phyloP scores from a whole-genome alignment of 2,888 invertebrate species.

The Drosophila formosana region DNA sequence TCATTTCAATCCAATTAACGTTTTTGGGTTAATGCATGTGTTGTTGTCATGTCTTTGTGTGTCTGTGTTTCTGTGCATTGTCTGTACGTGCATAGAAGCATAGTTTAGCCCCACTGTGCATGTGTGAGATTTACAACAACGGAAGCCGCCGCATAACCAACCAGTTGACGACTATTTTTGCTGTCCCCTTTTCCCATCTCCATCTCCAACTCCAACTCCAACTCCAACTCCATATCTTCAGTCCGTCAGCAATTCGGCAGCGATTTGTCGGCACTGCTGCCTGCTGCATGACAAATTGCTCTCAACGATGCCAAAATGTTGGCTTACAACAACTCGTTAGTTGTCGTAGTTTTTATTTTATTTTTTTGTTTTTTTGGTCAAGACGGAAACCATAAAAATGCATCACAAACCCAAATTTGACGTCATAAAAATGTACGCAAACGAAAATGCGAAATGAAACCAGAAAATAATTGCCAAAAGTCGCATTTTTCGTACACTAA shows the following conservation, averaged over 20 bases:
- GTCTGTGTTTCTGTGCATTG: conserved; percentile 4
- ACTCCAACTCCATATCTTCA: neutral
- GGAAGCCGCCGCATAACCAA: conserved; percentile 54
- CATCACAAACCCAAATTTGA: conserved; percentile 22
- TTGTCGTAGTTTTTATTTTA: too few relatives aligned
- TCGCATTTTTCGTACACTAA: conserved; percentile 7
- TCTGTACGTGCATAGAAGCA: conserved; percentile 44
- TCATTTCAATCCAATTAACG: conserved; percentile 83
- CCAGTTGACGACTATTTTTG: conserved; percentile 37
- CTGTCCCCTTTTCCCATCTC: neutral
- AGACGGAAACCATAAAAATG: conserved; percentile 47
- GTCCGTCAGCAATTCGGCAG: neutral
- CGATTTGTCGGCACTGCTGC: conserved; percentile 29
- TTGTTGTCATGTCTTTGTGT: conserved; percentile 20
- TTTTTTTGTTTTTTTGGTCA: conserved; percentile 26
- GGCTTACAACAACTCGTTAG: conserved; percentile 2
- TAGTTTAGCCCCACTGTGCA: conserved; percentile 39
- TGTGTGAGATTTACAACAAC: conserved; percentile 18
- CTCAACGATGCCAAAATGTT: conserved; percentile 33
- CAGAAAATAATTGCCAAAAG: conserved; percentile 16
- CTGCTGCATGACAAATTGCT: conserved; percentile 53
- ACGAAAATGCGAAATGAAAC: neutral
- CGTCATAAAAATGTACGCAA: conserved; percentile 3
- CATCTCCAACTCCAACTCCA: neutral
- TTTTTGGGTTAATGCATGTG: conserved; percentile 83